A percentile compares a stretch with the other conserved stretches of the same genome.
Evolutionary conservation across 1,140 invertebrate genomes (phyloP).

Genomic region (Saxidomus purpurata): DNA sequence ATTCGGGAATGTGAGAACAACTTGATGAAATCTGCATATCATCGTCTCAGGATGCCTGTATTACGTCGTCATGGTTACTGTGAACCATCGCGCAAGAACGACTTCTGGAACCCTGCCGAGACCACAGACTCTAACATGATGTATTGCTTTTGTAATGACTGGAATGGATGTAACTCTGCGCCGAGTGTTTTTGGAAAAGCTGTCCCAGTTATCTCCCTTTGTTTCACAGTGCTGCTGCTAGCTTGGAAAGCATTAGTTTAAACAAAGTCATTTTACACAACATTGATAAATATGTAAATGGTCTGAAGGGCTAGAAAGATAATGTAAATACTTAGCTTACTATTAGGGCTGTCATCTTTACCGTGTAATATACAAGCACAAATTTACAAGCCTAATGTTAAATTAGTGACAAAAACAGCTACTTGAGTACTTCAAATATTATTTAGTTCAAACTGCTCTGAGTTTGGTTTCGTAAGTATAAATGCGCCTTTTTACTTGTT

Average conservation of each 20-base stretch:
- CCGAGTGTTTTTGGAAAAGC: conserved; percentile 51
- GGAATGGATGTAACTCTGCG: conserved; percentile 84
- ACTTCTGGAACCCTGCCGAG: conserved; percentile 78
- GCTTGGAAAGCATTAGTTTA: background rate
- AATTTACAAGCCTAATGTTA: too few relatives aligned
- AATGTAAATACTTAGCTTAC: too few relatives aligned
- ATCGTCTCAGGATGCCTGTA: conserved; percentile 83
- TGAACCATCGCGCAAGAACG: conserved; percentile 82
- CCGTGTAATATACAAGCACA: too few relatives aligned
- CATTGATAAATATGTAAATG: too few relatives aligned
- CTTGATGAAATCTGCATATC: conserved; percentile 79
- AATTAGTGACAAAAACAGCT: too few relatives aligned
- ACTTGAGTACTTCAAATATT: too few relatives aligned
- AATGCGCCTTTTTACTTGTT: too few relatives aligned
- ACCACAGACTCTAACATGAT: conserved; percentile 72
- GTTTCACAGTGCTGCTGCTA: background rate
- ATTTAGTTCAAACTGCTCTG: too few relatives aligned
- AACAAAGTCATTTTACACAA: background rate
- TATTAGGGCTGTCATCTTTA: too few relatives aligned
- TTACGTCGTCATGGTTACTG: conserved; percentile 85
- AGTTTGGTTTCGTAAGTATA: too few relatives aligned
- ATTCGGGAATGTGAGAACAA: conserved; percentile 83
- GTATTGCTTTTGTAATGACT: conserved; percentile 86
- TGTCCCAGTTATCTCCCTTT: conserved; percentile 56
- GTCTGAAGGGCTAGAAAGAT: too few relatives aligned